These are phyloP conservation scores for Podilymbus podiceps DNA, from an alignment of 2,113 vertebrate species.

Conservation along the genomic window DNA sequence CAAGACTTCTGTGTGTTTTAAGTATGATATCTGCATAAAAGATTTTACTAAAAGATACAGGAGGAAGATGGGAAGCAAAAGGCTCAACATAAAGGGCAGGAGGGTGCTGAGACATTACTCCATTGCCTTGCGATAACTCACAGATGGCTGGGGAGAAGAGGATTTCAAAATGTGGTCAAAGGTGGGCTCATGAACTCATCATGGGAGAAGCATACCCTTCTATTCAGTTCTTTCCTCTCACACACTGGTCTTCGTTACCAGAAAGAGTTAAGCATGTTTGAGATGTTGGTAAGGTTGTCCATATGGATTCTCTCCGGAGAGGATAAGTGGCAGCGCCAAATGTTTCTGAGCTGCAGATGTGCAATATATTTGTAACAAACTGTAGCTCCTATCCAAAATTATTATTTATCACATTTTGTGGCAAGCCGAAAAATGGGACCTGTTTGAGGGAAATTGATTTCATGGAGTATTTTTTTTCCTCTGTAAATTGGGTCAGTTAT, in stretches of 20 bases:
- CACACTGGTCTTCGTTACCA: not conserved
- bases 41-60: not conserved
- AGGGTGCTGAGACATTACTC: not conserved
- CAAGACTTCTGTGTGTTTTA: not conserved
- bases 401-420: constrained; percentile 22
- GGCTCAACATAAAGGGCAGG: not conserved
- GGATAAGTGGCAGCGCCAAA: not conserved
- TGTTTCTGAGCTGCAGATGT: constrained; percentile 51
- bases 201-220: not conserved
- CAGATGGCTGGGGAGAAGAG: not conserved
- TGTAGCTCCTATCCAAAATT: constrained; percentile 13
- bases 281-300: not conserved
- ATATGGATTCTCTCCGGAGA: constrained; percentile 3
- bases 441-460: not conserved
- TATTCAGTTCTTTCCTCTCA: not conserved
- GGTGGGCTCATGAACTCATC: not conserved
- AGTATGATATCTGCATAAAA: not conserved
- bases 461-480: not conserved
- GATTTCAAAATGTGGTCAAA: not conserved
- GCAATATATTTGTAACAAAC: constrained; percentile 40
- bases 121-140: not conserved
- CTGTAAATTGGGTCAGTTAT: not conserved
- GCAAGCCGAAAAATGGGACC: constrained; percentile 21
- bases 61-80: not conserved
- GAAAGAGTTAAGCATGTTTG: not conserved